Conservation (phyloP, 2,113 vertebrate species). For the Platichthys flesus region DNA sequence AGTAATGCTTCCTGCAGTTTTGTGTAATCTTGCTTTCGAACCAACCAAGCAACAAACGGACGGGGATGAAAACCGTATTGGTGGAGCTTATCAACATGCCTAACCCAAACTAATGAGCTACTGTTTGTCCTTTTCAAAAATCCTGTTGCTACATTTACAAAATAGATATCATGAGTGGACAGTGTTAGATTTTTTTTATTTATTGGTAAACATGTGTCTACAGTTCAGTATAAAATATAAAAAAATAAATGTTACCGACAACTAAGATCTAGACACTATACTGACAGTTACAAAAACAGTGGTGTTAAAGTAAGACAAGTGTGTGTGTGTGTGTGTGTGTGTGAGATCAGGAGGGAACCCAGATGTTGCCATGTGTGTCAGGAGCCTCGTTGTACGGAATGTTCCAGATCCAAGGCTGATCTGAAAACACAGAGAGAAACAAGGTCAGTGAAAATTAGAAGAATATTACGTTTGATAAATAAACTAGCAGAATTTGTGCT, state of each 20-base stretch:
- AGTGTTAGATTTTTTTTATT: slow-evolving; percentile 12
- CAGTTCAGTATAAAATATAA: slow-evolving; percentile 46
- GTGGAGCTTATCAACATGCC: too few species aligned
- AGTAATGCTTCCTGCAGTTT: too few species aligned
- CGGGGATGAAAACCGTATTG: too few species aligned
- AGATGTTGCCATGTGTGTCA: slow-evolving; percentile 95
- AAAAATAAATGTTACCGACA: slow-evolving; percentile 36
- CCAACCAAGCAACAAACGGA: too few species aligned
- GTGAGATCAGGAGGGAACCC: slow-evolving; percentile 89
- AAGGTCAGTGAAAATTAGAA: neutral
- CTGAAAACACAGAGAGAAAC: slow-evolving; percentile 75
- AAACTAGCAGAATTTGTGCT: neutral
- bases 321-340: neutral
- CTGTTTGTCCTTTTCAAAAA: neutral
- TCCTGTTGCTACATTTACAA: neutral
- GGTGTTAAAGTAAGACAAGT: slow-evolving; percentile 9
- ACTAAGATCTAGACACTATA: slow-evolving; percentile 24
- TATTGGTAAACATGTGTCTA: slow-evolving; percentile 38
- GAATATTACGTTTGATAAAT: neutral
- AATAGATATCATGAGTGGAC: neutral
- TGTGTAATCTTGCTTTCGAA: too few species aligned
- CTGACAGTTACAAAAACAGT: slow-evolving; percentile 17
- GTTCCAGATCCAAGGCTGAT: slow-evolving; percentile 98
- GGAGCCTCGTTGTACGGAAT: slow-evolving; percentile 91
- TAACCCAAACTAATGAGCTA: too few species aligned